Base-by-base conservation (phyloP, 2,888 invertebrate species). In the Apoda limacodes region DNA sequence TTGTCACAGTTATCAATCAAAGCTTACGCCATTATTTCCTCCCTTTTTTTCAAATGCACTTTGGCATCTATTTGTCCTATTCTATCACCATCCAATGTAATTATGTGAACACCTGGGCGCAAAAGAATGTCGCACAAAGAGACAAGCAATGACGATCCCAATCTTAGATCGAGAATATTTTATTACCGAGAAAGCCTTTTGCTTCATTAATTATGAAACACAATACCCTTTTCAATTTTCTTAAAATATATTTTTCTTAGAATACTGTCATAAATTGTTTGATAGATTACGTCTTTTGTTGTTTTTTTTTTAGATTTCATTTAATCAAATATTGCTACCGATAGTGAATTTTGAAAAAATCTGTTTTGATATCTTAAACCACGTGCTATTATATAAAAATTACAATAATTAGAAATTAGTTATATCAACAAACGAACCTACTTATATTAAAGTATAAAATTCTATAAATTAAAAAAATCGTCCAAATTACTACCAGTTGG, bases 1-100 rank as follows among this genome's bases (percentile, higher is more conserved):
- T 80, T 82, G 82, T 81, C 81, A 78, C 80, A 81, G 81, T 80
- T 81, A 82, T 82, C 82, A 82, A 82, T 82, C 82, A 82, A 78
- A 67, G 66, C 63, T 61, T 70, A 69, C 70, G 72, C 62, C 54
- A 45, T 28, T 53, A 24, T 43, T 49, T 34, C 43, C 31, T 69
- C 68, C 55, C 58, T 50, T 46, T 69, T 63, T 39, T 24, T 28
- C 39, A 19, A 27, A 14, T 39, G 40, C 22, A 34, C 38, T 45
- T 41, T 36, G 32, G 36, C 34, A 61, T 67, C 44, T 48, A 34
- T 40, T 48, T 42, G 37, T 78, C 75, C 48, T 52, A 49, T 34
- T 76, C 61, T 52, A 48, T 42, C 56, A 46, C 52, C 55, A 61
- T 60, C 59, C 61, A 60, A 68, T 68, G 65, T 76, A 78, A 78